A percentile compares a stretch with the other conserved stretches of the same genome.
Evolutionary conservation across 1,140 invertebrate genomes (phyloP).

Genomic region (Antheraea mylitta): DNA sequence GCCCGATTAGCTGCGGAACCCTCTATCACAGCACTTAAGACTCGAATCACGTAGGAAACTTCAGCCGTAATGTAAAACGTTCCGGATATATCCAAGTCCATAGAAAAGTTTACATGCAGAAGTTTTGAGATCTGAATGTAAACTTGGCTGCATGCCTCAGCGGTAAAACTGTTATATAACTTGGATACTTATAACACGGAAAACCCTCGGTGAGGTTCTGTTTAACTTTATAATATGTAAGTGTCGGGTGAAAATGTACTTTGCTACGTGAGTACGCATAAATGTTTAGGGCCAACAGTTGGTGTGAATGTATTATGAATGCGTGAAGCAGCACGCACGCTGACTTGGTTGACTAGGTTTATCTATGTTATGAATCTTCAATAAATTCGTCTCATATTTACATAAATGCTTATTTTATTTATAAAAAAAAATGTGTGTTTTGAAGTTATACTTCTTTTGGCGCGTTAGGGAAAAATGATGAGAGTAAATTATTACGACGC

Average conservation of each 20-base stretch:
- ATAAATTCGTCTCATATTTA: background rate
- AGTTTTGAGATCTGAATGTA: background rate
- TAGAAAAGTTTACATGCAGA: conserved; percentile 3
- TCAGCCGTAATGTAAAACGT: background rate
- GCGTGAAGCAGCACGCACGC: background rate
- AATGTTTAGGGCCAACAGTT: background rate
- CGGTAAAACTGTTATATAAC: background rate
- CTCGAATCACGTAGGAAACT: background rate
- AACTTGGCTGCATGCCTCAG: background rate
- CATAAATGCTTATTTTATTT: background rate
- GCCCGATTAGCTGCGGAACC: background rate
- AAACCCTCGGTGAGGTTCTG: background rate
- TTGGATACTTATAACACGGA: background rate
- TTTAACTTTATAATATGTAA: background rate
- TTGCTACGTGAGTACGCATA: background rate
- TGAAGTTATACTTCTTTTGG: no score
- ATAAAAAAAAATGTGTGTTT: no score
- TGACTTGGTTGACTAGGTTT: background rate
- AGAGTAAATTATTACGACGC: no score
- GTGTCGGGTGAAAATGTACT: background rate
- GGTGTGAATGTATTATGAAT: conserved; percentile 3
- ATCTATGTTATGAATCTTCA: background rate
- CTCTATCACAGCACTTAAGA: background rate
- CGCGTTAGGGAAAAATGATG: no score
- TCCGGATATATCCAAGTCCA: conserved; percentile 1